Percentiles rank a stretch among this genome's conserved stretches.
Conservation (phyloP, 1,140 invertebrate species). For the Eriocheir sinensis region DNA sequence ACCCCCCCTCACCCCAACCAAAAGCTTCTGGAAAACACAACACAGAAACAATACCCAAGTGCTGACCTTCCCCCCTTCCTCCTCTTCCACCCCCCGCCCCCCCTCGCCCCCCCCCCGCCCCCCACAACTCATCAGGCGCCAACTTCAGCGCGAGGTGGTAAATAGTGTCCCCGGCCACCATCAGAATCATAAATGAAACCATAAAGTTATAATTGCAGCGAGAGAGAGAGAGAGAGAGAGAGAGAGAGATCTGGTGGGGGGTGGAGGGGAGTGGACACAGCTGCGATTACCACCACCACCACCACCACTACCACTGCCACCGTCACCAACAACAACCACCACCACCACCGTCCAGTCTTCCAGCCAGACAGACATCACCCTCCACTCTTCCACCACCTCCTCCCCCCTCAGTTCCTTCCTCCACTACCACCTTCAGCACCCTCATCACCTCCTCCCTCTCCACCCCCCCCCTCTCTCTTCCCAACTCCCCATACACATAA, state of each 20-base stretch:
- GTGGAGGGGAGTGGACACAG: not conserved
- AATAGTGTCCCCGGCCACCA: conserved; percentile 46
- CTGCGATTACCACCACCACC: not conserved
- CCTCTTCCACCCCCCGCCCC: no score
- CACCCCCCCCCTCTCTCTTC: not conserved
- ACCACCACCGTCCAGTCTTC: not conserved
- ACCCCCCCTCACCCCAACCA: not conserved
- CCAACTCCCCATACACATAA: no score
- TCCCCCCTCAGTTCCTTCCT: not conserved
- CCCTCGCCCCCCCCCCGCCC: not conserved
- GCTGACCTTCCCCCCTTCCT: not conserved
- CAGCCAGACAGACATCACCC: no score
- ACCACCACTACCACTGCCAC: conserved; percentile 8
- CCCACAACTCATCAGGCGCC: conserved; percentile 3
- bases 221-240: conserved; percentile 49
- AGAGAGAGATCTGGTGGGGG: conserved; percentile 54
- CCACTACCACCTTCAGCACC: not conserved
- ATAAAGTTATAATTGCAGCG: conserved; percentile 72
- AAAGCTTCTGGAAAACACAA: no score
- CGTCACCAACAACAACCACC: not conserved
- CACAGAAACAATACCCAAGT: no score
- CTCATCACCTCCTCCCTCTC: not conserved
- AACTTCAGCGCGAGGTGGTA: conserved; percentile 63
- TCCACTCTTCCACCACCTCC: no score
- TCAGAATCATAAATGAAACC: conserved; percentile 71